Evolutionary conservation across 2,113 vertebrate species (phyloP), one percentile per base, ranked within the genome.

Genomic region (Microtus oregoni): DNA sequence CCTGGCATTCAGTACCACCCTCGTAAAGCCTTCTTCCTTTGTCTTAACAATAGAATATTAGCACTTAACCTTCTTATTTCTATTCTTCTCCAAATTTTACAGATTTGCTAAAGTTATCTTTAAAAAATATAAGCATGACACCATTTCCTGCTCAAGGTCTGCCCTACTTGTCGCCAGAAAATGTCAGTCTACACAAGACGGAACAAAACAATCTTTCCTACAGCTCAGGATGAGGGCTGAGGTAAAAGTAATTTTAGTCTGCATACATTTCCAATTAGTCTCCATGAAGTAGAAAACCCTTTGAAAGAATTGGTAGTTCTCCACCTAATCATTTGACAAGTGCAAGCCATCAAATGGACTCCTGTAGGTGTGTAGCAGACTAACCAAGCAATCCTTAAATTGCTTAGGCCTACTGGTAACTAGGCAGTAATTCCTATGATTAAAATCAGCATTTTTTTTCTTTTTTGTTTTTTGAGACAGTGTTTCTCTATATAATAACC

Each of bases 51-150:
- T 63, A n/a, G 68, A 28, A 70, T 70, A 44, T 11, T 55, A 52
- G 20, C 47, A 86, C 70, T 38, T 65, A 65, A 81, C 30, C 24
- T 50, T 50, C 38, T n/a, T 47, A 30, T 73, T 91, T 85, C 24
- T 85, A 55, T 4, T 65, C 61, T 91, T 47, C 11, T 63, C 14
- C 1, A 82, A 70, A 41, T 79, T 61, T 75, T 87, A 77, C 24
- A 91, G 20, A 76, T 90, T 68, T 87, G 47, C 73, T 90, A 91
- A n/a, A 90, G 35, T 87, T 77, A 65, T 44, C 38, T 50, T n/a
- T 30, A 77, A 72, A 73, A 47, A 24, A 86, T 72, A 61, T 5
- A 65, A 30, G 65, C 14, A 65, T 65, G 24, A 30, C 30, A 41
- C 3, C 58, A 83, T 63, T 83, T 63, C 47, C 65, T 47, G 70